Conservation (phyloP, 53 echinoderm and acorn worm species). For the Paracentrotus lividus region DNA sequence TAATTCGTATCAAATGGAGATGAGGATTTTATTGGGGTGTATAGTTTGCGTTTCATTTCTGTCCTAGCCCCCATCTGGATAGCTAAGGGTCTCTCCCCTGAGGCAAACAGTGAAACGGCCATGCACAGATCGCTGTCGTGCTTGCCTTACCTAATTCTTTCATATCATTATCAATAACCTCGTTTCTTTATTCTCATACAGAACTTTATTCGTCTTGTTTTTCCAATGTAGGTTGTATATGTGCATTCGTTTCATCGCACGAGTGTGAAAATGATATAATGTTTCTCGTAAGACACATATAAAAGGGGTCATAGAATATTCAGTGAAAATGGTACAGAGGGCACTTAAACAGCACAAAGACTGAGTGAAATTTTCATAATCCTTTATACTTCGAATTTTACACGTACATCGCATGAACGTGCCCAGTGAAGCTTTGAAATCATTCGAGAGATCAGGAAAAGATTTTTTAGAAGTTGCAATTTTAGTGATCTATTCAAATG, state of each 20-base stretch:
- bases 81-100: conserved; percentile 64
- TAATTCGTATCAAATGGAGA: conserved; percentile 54
- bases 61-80: conserved; percentile 58
- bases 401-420: background rate
- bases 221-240: background rate
- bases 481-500: too few relatives aligned
- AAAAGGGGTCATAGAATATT: background rate
- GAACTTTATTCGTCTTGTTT: background rate
- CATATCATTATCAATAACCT: background rate
- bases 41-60: conserved; percentile 57
- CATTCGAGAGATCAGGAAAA: too few relatives aligned
- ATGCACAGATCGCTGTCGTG: conserved; percentile 21
- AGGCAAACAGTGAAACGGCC: conserved; percentile 31
- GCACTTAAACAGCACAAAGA: background rate
- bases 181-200: background rate
- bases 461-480: too few relatives aligned
- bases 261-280: background rate
- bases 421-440: too few relatives aligned
- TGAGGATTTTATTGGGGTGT: conserved; percentile 53
- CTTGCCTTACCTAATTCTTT: conserved; percentile 41
- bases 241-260: background rate
- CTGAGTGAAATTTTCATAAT: background rate
- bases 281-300: background rate
- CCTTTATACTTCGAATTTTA: background rate
- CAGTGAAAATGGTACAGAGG: background rate